phyloP scores from a whole-genome alignment of 37 sponge, comb jelly and placozoan species.

The Bolinopsis microptera region DNA sequence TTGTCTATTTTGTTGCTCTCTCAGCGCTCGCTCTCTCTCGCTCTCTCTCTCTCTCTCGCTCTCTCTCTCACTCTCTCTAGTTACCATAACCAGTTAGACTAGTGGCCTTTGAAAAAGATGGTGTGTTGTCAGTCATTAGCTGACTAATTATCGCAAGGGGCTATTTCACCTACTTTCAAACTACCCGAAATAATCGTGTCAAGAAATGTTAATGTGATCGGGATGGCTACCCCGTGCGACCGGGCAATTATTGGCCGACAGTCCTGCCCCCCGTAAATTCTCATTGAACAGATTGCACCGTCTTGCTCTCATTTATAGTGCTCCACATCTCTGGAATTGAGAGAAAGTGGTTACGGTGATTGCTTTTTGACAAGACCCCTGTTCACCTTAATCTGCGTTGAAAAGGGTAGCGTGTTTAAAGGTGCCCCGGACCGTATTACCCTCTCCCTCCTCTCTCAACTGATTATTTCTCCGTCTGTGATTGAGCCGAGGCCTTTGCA shows the following conservation, averaged over 20 bases:
- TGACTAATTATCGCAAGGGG: neutral
- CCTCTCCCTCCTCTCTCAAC: neutral
- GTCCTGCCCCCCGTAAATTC: neutral
- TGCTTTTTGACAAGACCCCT: conserved; percentile 56
- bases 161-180: neutral
- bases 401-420: neutral
- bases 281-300: neutral
- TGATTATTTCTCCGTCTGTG: neutral
- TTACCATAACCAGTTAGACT: neutral
- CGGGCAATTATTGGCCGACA: neutral
- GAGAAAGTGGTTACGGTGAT: conserved; percentile 29
- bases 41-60: too few relatives aligned
- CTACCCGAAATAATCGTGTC: conserved; percentile 59
- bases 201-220: conserved; percentile 42
- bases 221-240: neutral
- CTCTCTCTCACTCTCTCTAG: too few relatives aligned
- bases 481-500: neutral
- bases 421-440: neutral
- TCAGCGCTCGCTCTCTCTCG: neutral
- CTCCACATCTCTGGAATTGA: conserved; percentile 12
- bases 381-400: neutral
- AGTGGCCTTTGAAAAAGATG: neutral
- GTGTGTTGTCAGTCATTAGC: neutral
- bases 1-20: neutral
- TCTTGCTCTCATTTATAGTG: neutral